These are phyloP conservation scores for Amblyopsis rosae DNA, from an alignment of 2,113 vertebrate genomes.

Conservation along the genomic window DNA sequence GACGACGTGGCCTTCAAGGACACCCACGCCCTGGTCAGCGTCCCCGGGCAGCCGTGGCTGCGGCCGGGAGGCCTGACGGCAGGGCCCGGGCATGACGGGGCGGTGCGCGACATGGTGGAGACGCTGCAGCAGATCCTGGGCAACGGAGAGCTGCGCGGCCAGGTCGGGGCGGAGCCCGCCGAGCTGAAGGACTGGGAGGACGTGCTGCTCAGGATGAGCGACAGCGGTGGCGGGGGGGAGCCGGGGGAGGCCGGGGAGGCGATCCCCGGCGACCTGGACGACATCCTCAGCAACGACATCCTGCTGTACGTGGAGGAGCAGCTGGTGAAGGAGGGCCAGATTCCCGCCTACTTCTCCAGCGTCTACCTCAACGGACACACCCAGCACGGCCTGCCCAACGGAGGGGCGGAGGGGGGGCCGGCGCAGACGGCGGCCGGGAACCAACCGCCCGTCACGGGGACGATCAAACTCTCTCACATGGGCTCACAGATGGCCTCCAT, in stretches of 20 bases:
- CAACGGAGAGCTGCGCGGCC: constrained; percentile 20
- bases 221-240: constrained; percentile 15
- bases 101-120: constrained; percentile 54
- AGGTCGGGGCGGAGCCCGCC: neutral
- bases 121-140: constrained; percentile 55
- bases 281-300: constrained; percentile 52
- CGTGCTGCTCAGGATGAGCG: constrained; percentile 57
- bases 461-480: neutral
- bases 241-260: neutral
- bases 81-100: neutral
- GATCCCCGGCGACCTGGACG: constrained; percentile 44
- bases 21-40: constrained; percentile 65
- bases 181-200: constrained; percentile 72
- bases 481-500: constrained; percentile 24
- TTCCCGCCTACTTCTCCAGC: no score
- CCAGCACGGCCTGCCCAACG: constrained; percentile 31
- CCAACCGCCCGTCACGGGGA: no score
- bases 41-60: constrained; percentile 46
- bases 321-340: constrained; percentile 57
- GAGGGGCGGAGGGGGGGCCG: neutral
- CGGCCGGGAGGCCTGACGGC: accelerated
- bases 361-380: constrained; percentile 47
- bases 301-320: constrained; percentile 68
- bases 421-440: neutral
- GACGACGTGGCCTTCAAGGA: constrained; percentile 70